Percentiles rank a stretch among this genome's conserved stretches.
phyloP scores from a whole-genome alignment of 1,140 invertebrate genomes.

The Cataglyphis hispanica region DNA sequence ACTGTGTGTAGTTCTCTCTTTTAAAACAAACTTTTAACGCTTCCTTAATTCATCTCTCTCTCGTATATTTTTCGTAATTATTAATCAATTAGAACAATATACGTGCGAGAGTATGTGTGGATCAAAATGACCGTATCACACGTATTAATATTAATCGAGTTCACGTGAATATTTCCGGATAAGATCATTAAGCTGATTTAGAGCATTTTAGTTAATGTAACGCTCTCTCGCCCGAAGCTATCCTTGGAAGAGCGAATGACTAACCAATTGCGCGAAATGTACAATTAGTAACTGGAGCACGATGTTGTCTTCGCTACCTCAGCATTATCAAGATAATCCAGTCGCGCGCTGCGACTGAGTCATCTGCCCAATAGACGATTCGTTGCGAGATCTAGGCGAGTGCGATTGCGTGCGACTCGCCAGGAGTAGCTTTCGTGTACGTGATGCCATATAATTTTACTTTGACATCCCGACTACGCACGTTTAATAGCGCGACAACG shows the following conservation, averaged over 20 bases:
- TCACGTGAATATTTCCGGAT: background rate
- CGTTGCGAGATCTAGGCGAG: slow-evolving; percentile 20
- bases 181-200: slow-evolving; percentile 14
- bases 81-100: background rate
- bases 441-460: slow-evolving; percentile 29
- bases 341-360: slow-evolving; percentile 71
- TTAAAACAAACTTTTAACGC: background rate
- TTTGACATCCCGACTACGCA: slow-evolving; percentile 15
- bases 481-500: background rate
- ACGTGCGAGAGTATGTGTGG: background rate
- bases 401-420: no score
- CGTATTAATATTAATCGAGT: background rate
- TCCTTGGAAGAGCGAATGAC: slow-evolving; percentile 67
- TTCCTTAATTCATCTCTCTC: background rate
- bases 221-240: slow-evolving; percentile 23
- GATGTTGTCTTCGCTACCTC: slow-evolving; percentile 68
- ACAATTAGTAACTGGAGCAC: slow-evolving; percentile 79
- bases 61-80: background rate
- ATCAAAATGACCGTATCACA: background rate
- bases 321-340: slow-evolving; percentile 70
- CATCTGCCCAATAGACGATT: slow-evolving; percentile 68
- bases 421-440: background rate
- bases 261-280: slow-evolving; percentile 78
- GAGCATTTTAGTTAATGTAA: slow-evolving; percentile 4
- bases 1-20: no score